Conservation (phyloP, 2,888 invertebrate species). For the Masnerella sp. region DNA sequence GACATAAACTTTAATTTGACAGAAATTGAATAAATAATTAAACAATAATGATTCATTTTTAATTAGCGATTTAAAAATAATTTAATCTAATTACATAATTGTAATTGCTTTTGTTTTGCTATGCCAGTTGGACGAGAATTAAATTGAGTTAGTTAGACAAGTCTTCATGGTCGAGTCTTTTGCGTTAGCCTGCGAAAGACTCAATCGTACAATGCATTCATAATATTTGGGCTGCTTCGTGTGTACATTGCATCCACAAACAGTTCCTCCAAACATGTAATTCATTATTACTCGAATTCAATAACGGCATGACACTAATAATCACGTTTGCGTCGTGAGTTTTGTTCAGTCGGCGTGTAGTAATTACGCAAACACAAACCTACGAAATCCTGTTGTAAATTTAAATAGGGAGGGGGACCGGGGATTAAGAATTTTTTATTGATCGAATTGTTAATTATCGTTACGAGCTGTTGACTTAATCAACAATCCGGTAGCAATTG, state of each 20-base stretch:
- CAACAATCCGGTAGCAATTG: constrained; percentile 18
- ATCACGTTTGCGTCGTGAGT: constrained; percentile 39
- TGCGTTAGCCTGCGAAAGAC: too few relatives aligned
- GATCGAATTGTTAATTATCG: constrained; percentile 27
- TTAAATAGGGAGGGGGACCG: not conserved
- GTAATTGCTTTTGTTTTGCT: too few relatives aligned
- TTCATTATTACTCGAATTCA: constrained; percentile 46
- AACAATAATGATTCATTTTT: too few relatives aligned
- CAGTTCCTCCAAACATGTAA: constrained; percentile 47
- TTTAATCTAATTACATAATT: too few relatives aligned
- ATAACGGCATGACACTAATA: constrained; percentile 35
- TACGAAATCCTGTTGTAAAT: constrained; percentile 13
- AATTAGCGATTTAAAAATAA: too few relatives aligned
- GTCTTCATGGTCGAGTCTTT: too few relatives aligned
- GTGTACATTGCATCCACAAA: constrained; percentile 46
- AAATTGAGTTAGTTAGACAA: too few relatives aligned
- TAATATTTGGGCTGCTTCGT: constrained; percentile 43
- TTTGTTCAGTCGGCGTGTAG: constrained; percentile 20
- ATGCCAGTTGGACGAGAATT: too few relatives aligned
- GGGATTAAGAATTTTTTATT: not conserved
- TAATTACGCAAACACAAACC: constrained; percentile 34
- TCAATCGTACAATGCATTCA: constrained; percentile 37
- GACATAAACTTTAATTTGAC: too few relatives aligned
- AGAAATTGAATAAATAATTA: too few relatives aligned
- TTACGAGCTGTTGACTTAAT: constrained; percentile 33